Percentiles rank a stretch among this genome's conserved stretches.
Conservation (phyloP, 2,113 vertebrate genomes). For the Potamarius usumacintae region DNA sequence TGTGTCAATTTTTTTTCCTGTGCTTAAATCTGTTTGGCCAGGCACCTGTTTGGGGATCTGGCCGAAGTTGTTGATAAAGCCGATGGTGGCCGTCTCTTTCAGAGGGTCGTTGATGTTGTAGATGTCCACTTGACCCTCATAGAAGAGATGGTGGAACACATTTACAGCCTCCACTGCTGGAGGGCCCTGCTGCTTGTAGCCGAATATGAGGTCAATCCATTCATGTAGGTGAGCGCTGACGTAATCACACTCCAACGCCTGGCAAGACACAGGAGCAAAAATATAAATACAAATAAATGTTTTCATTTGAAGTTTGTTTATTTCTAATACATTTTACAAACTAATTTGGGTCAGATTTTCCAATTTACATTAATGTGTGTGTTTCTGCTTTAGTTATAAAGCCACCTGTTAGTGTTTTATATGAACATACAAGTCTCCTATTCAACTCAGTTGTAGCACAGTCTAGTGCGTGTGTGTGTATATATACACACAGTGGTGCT, state of each 20-base stretch:
- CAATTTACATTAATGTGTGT: background rate
- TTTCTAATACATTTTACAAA: background rate
- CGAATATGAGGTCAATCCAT: conserved; percentile 98
- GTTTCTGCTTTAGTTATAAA: background rate
- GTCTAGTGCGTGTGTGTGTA: no score
- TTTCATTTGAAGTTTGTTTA: background rate
- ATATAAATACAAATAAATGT: background rate
- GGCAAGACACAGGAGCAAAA: background rate
- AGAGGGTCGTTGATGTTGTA: conserved; percentile 99
- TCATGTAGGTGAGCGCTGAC: conserved; percentile 96
- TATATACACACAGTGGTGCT: no score
- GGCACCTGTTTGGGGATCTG: conserved; percentile 98
- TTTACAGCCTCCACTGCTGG: conserved; percentile 95
- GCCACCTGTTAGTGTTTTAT: background rate
- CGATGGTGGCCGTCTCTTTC: conserved; percentile 98
- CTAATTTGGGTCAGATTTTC: background rate
- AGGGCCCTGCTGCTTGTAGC: conserved; percentile 97
- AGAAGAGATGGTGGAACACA: conserved; percentile 98
- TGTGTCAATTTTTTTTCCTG: background rate
- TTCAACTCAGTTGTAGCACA: background rate
- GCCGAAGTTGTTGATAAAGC: conserved; percentile 99
- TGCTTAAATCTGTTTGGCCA: background rate
- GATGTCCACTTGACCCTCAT: conserved; percentile 98
- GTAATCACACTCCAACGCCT: conserved; percentile 98
- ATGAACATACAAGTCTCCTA: background rate